These are phyloP conservation scores for Drosophila baimaii DNA, from an alignment of 1,140 invertebrate genomes.

Conservation along the genomic window DNA sequence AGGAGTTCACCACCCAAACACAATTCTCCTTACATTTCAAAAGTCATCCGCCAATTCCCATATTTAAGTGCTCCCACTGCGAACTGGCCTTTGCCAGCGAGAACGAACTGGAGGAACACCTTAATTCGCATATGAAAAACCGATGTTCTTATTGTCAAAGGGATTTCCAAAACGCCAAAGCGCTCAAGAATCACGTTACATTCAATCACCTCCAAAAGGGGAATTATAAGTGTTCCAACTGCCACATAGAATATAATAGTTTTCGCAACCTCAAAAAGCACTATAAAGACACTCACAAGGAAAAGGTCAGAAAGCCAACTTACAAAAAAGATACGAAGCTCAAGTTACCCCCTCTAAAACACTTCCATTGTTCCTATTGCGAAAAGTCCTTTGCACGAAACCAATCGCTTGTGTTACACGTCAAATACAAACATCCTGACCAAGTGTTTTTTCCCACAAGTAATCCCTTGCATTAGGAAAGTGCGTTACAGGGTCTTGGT, in stretches of 20 bases:
- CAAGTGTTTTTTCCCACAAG: too few relatives aligned
- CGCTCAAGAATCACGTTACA: background rate
- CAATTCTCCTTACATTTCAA: background rate
- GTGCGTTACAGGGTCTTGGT: too few relatives aligned
- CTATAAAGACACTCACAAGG: background rate
- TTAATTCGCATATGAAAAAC: too few relatives aligned
- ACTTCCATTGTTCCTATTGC: background rate
- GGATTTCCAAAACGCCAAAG: background rate
- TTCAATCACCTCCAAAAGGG: background rate
- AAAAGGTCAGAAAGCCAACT: too few relatives aligned
- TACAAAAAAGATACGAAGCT: too few relatives aligned
- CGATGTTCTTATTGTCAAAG: background rate
- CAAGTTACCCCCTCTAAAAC: background rate
- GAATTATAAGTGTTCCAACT: background rate
- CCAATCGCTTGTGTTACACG: background rate
- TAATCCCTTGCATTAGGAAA: too few relatives aligned
- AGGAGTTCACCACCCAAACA: background rate
- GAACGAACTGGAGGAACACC: background rate
- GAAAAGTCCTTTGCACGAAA: background rate
- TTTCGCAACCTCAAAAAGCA: background rate
- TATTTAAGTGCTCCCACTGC: constrained; percentile 3
- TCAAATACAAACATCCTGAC: background rate
- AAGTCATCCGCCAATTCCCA: background rate
- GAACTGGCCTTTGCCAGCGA: background rate
- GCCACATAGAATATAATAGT: background rate